Evolutionary conservation across 2,888 invertebrate species (phyloP).

Genomic region (Aspidiotus rigidus): DNA sequence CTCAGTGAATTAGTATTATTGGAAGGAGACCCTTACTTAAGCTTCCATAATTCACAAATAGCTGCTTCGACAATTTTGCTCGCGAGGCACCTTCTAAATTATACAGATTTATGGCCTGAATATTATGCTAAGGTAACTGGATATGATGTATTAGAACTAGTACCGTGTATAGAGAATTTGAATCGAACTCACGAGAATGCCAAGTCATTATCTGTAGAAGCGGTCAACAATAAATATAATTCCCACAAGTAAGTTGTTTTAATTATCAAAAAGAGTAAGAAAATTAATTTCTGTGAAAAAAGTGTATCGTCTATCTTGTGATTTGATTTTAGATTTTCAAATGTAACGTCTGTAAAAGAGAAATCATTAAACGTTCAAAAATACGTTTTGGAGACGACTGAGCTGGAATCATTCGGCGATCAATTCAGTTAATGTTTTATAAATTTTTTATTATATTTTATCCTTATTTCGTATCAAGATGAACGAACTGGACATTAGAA

Average conservation of each 20-base stretch:
- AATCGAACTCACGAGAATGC: conserved; percentile 62
- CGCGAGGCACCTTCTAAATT: conserved; percentile 61
- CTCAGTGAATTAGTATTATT: conserved; percentile 73
- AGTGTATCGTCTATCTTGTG: background rate
- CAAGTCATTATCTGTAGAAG: conserved; percentile 61
- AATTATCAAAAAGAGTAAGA: background rate
- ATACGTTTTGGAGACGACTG: background rate
- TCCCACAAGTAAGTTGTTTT: conserved; percentile 42
- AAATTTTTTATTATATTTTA: background rate
- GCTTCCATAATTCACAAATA: conserved; percentile 69
- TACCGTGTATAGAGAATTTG: conserved; percentile 57
- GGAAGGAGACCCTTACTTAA: conserved; percentile 77
- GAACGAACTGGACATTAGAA: no score
- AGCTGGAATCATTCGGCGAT: conserved; percentile 5
- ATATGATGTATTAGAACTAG: conserved; percentile 58
- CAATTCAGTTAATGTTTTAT: conserved; percentile 11
- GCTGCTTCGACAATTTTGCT: conserved; percentile 73
- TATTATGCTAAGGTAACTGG: conserved; percentile 57
- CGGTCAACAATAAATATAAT: conserved; percentile 83
- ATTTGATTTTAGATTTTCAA: conserved; percentile 9
- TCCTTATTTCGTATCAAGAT: no score
- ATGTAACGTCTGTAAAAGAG: conserved; percentile 11
- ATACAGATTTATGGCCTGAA: conserved; percentile 55
- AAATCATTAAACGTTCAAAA: conserved; percentile 13
- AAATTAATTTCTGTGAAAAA: background rate